Conservation (phyloP, 2,888 invertebrate genomes). For the Pollenia amentaria region DNA sequence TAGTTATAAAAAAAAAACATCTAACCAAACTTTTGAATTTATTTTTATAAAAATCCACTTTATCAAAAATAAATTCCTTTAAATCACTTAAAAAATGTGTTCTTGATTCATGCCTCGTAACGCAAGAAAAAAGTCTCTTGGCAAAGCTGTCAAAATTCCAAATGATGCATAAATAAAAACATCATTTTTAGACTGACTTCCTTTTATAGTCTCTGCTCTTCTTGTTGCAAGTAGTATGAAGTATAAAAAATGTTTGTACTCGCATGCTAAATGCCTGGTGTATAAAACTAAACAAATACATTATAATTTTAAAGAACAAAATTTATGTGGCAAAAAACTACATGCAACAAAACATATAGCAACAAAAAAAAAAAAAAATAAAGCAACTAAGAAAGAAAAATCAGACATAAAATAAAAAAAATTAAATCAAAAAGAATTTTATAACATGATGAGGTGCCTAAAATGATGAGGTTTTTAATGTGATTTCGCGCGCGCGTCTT, state of each 20-base stretch:
- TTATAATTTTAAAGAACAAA: constrained; percentile 67
- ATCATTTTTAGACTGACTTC: constrained; percentile 80
- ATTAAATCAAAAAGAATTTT: constrained; percentile 67
- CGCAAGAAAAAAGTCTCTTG: constrained; percentile 59
- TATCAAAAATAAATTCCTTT: constrained; percentile 68
- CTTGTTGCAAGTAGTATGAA: constrained; percentile 2
- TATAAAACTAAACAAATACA: constrained; percentile 64
- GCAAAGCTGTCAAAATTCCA: constrained; percentile 81
- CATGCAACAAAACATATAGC: constrained; percentile 13
- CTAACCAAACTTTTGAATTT: neutral
- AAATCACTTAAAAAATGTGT: constrained; percentile 65
- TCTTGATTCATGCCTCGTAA: constrained; percentile 54
- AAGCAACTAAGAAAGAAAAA: constrained; percentile 55
- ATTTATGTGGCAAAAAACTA: constrained; percentile 72
- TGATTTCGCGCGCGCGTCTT: constrained; percentile 75
- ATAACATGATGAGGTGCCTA: constrained; percentile 78
- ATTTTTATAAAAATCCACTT: neutral
- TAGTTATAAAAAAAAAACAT: no score
- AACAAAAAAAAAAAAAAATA: constrained; percentile 33
- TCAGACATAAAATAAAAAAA: constrained; percentile 42
- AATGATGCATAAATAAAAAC: constrained; percentile 84
- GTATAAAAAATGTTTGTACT: neutral
- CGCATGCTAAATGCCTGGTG: constrained; percentile 67
- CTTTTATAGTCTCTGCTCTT: constrained; percentile 59
- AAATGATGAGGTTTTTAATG: constrained; percentile 79